Evolutionary conservation across 2,888 invertebrate genomes (phyloP), one percentile per base, ranked within the genome.

Genomic region (Drosophila meridionalis): DNA sequence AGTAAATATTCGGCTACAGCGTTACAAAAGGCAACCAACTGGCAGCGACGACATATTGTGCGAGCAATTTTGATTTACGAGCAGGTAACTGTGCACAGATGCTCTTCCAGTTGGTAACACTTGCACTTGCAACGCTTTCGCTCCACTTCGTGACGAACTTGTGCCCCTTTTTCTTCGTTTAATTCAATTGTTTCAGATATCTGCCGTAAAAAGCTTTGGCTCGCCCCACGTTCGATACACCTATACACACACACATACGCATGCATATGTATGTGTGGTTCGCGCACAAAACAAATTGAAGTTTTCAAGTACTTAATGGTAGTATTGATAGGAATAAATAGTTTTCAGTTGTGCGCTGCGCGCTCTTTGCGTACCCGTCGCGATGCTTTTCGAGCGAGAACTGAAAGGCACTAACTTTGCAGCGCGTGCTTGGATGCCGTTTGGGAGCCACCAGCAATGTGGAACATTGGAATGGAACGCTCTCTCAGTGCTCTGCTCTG

Each of bases 1-100:
- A 58, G 73, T 70, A 67, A 67, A 61, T 50, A 66, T 77, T 85
- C 73, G 70, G 62, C 72, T 77, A 61, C 78, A 87, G 74, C 82
- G 73, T 87, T 87, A 86, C 87, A 83, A 85, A 82, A 79, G 81
- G 69, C 77, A 81, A 69, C 77, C 61, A 75, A 80, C 80, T 62
- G 72, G 59, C 80, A 72, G 64, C 78, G 78, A 73, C 82, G 81
- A 81, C 78, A 77, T 73, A 80, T 73, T 69, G 67, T 80, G 60
- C 50, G 73, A 78, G 77, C 83, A 69, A 63, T 80, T 80, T 74
- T 74, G 89, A 74, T 74, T 77, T 78, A 78, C 78, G 78, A 66
- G 43, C 69, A 73, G 73, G 76, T 66, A 65, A 58, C 47, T 56
- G 32, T 73, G 28, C 53, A 34, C 38, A 71, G 61, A 65, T 66